A percentile compares a stretch with the other conserved stretches of the same genome.
These are phyloP conservation scores for Stenolophus ochropezus DNA, from an alignment of 2,888 invertebrate species.

Conservation along the genomic window DNA sequence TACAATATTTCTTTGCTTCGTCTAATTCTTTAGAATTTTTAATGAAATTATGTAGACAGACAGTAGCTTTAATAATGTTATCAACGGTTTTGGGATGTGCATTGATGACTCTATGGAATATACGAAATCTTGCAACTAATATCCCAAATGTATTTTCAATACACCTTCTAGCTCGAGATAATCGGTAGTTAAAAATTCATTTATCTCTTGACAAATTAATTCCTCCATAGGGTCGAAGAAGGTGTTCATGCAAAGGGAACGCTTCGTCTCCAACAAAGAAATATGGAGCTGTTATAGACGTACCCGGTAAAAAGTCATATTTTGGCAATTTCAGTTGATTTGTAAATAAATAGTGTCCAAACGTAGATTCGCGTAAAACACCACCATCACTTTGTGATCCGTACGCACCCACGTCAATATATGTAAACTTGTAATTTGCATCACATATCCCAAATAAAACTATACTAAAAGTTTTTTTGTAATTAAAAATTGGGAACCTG, in stretches of 20 bases:
- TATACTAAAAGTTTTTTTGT: too few species aligned
- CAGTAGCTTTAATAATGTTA: too few species aligned
- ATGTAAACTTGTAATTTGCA: not conserved
- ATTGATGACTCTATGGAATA: too few species aligned
- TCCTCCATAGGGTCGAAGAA: constrained; percentile 57
- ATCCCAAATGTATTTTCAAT: too few species aligned
- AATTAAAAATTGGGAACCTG: not conserved
- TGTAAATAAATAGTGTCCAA: constrained; percentile 51
- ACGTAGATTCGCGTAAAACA: too few species aligned
- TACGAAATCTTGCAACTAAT: too few species aligned
- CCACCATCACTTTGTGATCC: constrained; percentile 23
- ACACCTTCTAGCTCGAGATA: too few species aligned
- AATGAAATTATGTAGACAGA: not conserved
- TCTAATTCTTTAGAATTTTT: not conserved
- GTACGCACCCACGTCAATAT: not conserved
- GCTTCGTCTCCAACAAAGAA: constrained; percentile 58
- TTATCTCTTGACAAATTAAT: too few species aligned
- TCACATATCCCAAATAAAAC: too few species aligned
- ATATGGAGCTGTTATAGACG: constrained; percentile 29
- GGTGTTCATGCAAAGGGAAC: constrained; percentile 45
- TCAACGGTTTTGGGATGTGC: too few species aligned
- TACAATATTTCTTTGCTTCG: not conserved
- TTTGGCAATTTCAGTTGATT: constrained; percentile 40
- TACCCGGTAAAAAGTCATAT: constrained; percentile 25
- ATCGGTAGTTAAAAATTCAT: not conserved